phyloP scores from a whole-genome alignment of 2,113 vertebrate species.

The Nesospiza acunhae region DNA sequence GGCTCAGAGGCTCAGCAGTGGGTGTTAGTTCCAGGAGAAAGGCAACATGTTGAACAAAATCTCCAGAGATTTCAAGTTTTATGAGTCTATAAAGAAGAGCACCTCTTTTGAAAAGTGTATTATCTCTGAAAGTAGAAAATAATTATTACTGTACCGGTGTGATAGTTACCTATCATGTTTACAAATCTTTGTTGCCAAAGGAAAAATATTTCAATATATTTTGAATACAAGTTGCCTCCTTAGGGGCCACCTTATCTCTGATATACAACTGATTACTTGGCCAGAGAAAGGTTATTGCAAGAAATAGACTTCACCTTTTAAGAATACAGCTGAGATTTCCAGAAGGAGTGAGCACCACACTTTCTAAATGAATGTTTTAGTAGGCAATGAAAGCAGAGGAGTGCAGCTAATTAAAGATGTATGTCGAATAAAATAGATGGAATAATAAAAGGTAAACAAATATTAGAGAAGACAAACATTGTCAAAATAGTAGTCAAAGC shows the following conservation, averaged over 20 bases:
- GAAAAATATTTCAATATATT: neutral
- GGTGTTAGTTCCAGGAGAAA: neutral
- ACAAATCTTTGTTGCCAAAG: neutral
- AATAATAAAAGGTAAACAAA: constrained; percentile 54
- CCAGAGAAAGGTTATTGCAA: constrained; percentile 50
- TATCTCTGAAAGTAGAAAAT: neutral
- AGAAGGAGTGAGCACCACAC: neutral
- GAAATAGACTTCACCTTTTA: constrained; percentile 62
- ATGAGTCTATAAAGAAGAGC: neutral
- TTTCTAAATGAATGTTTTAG: constrained; percentile 44
- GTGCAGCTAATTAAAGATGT: constrained; percentile 57
- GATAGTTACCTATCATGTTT: neutral
- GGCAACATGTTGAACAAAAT: fast-evolving
- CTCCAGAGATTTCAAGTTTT: neutral
- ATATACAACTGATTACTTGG: constrained; percentile 13
- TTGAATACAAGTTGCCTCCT: neutral
- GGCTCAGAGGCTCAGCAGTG: neutral
- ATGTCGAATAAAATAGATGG: constrained; percentile 34
- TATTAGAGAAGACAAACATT: constrained; percentile 23
- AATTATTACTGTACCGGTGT: neutral
- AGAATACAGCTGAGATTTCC: constrained; percentile 5
- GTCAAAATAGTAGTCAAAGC: neutral
- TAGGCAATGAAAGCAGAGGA: constrained; percentile 38
- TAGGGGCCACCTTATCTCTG: neutral
- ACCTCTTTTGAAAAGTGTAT: fast-evolving